Evolutionary conservation across 2,888 invertebrate species (phyloP), one percentile per base, ranked within the genome.

Genomic region (Pheosia gnoma): DNA sequence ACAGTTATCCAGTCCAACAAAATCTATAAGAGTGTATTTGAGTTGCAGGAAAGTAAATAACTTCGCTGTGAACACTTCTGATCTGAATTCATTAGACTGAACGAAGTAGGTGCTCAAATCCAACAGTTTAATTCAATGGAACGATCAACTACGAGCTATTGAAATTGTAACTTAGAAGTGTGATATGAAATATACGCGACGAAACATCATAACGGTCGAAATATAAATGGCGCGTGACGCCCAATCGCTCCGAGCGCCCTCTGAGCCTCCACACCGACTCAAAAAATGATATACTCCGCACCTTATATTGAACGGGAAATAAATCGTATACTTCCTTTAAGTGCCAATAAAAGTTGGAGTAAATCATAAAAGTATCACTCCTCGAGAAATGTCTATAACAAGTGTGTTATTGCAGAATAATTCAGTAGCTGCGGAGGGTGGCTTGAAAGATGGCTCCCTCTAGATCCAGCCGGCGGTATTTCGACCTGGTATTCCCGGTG

Each of bases 351-450:
- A 93, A 93, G 89, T 93, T 90, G 91, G 83, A 92, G 92, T 93
- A 93, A 93, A 93, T 93, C 93, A 93, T 93, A 93, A 91, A 93
- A 92, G 93, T 93, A 93, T 93, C 92, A 93, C 90, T 91, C 90
- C 84, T 82, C 85, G 85, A 87, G 89, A 91, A 92, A 91, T 84
- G 93, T 93, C 92, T 91, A 91, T 92, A 93, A 93, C 93, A 91
- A 91, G 92, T 92, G 90, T 92, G 92, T 93, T 93, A 93, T 93
- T 91, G 91, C 89, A 79, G 90, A 93, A 93, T 93, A 93, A 93
- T 93, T 93, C 93, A 93, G 90, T 87, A 90, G 90, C 80, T 79
- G 65, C 74, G 84, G 87, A 88, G 92, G 92, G 91, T 86, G 86
- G 82, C 76, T 81, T 92, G 91, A 93, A 84, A 83, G 88, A 93